These are phyloP conservation scores for Myotis davidii DNA, from an alignment of 2,113 vertebrate species.

Conservation along the genomic window DNA sequence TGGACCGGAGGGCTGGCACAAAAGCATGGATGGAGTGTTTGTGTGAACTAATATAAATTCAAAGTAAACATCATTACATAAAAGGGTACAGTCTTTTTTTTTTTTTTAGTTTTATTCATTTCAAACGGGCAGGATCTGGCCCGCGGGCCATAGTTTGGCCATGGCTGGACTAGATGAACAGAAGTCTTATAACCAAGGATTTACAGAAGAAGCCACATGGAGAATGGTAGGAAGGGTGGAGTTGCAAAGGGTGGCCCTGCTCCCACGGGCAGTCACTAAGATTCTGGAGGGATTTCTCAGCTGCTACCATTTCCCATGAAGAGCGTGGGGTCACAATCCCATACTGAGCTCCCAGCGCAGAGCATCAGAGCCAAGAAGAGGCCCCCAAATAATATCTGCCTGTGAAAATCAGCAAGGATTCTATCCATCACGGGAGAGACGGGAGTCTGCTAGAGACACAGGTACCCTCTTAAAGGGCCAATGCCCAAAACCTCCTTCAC, in stretches of 20 bases:
- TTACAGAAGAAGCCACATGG: background rate
- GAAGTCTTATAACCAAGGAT: background rate
- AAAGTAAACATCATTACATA: no score
- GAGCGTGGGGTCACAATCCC: background rate
- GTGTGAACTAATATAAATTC: no score
- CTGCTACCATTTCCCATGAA: background rate
- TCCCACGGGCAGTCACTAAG: background rate
- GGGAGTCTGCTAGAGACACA: background rate
- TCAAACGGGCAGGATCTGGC: no score
- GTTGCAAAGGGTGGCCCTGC: background rate
- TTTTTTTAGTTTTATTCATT: no score
- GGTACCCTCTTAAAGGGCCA: background rate
- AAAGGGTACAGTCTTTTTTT: no score
- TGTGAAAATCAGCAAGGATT: background rate
- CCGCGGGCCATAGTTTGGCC: no score
- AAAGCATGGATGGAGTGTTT: no score
- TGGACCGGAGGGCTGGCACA: no score
- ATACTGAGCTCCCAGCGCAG: background rate
- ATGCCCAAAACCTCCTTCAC: background rate
- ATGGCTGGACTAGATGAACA: background rate
- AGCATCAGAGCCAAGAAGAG: background rate
- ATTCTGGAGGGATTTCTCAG: background rate
- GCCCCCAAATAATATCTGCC: background rate
- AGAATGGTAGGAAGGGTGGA: background rate
- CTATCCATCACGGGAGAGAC: background rate